These are phyloP conservation scores for Dolichomitus sp. DNA, from an alignment of 2,888 invertebrate genomes.

Conservation along the genomic window DNA sequence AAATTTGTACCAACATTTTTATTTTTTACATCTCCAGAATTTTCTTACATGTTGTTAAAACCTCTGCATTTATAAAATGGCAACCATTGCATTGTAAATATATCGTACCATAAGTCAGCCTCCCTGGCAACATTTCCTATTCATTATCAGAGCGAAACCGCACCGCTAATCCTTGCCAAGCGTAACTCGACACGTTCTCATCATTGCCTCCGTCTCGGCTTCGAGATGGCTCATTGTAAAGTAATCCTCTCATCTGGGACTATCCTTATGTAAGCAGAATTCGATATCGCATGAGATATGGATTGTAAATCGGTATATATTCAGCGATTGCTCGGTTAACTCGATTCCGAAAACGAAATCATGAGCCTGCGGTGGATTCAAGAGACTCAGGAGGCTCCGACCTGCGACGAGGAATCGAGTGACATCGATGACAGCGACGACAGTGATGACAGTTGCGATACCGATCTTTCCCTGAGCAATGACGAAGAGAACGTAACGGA, in stretches of 20 bases:
- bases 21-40: background rate
- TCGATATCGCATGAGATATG: slow-evolving; percentile 3
- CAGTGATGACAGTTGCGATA: slow-evolving; percentile 79
- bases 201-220: background rate
- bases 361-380: slow-evolving; percentile 83
- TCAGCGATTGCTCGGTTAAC: slow-evolving; percentile 9
- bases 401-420: slow-evolving; percentile 81
- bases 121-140: slow-evolving; percentile 10
- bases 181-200: slow-evolving; percentile 35
- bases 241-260: slow-evolving; percentile 1
- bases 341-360: slow-evolving; percentile 40
- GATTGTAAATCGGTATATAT: slow-evolving; percentile 9
- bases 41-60: background rate
- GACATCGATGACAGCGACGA: slow-evolving; percentile 83
- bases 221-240: slow-evolving; percentile 15
- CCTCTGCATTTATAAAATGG: background rate
- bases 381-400: slow-evolving; percentile 80
- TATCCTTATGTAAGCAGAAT: background rate
- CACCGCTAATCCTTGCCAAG: slow-evolving; percentile 19
- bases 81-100: background rate
- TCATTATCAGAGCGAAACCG: slow-evolving; percentile 28
- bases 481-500: slow-evolving; percentile 66
- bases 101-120: slow-evolving; percentile 4
- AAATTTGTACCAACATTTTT: background rate
- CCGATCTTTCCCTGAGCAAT: slow-evolving; percentile 74